Evolutionary conservation across 2,113 vertebrate genomes (phyloP).

Genomic region (Mirounga angustirostris): DNA sequence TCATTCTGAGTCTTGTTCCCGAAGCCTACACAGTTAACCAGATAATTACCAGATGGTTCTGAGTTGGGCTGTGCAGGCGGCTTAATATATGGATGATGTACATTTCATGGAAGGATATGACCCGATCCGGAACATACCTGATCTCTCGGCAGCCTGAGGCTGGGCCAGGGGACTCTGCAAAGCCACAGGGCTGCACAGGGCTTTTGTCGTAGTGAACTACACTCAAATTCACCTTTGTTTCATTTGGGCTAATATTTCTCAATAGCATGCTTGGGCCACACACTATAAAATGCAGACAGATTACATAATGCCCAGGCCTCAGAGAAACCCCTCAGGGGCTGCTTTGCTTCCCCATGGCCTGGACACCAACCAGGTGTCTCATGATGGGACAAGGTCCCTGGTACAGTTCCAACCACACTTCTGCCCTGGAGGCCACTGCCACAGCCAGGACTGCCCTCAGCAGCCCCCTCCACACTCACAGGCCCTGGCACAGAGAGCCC

Average conservation of each 20-base stretch:
- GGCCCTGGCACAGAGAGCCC: not conserved
- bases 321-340: constrained; percentile 64
- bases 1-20: constrained; percentile 30
- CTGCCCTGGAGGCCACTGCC: not conserved
- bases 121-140: not conserved
- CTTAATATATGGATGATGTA: not conserved
- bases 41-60: constrained; percentile 42
- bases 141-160: not conserved
- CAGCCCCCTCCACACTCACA: not conserved
- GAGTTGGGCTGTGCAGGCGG: not conserved
- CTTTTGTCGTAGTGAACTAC: not conserved
- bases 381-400: not conserved
- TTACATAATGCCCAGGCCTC: constrained; percentile 77
- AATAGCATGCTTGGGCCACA: not conserved
- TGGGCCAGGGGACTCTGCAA: not conserved
- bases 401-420: not conserved
- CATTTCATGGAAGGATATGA: not conserved
- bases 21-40: constrained; percentile 63
- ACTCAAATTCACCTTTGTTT: constrained; percentile 78
- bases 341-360: not conserved
- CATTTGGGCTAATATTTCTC: constrained; percentile 66
- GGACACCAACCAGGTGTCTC: constrained; percentile 59
- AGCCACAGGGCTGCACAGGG: not conserved
- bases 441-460: not conserved
- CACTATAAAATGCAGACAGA: constrained; percentile 67